These are phyloP conservation scores for Nomada lathburiana DNA, from an alignment of 2,888 invertebrate species.

Conservation along the genomic window DNA sequence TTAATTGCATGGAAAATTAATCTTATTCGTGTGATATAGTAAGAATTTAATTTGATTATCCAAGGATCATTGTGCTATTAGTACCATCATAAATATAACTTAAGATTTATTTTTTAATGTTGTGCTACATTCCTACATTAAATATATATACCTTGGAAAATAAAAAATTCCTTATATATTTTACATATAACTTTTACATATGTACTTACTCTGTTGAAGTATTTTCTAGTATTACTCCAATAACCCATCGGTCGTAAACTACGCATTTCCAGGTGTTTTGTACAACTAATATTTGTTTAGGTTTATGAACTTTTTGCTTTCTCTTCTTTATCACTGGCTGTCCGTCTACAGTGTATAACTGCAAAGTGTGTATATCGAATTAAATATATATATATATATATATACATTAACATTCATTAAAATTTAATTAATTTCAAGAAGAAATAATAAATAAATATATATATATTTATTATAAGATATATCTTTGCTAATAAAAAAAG, in stretches of 20 bases:
- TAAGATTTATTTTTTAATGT: background rate
- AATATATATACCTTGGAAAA: background rate
- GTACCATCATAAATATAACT: background rate
- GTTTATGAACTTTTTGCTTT: conserved; percentile 12
- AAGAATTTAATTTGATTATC: background rate
- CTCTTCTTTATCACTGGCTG: conserved; percentile 72
- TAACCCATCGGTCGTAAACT: conserved; percentile 80
- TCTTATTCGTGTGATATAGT: conserved; percentile 14
- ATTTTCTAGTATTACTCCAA: conserved; percentile 79
- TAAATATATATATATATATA: conserved; percentile 20
- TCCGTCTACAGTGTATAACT: conserved; percentile 75
- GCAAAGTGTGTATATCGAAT: conserved; percentile 25
- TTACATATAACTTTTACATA: background rate
- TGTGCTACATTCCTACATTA: background rate
- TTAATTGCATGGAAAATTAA: background rate
- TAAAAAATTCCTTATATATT: background rate
- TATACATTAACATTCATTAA: background rate
- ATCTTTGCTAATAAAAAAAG: no score
- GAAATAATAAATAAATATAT: background rate
- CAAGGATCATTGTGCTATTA: background rate
- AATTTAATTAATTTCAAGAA: background rate
- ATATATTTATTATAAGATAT: no score
- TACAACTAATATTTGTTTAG: conserved; percentile 60
- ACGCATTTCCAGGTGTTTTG: conserved; percentile 78
- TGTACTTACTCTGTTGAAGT: conserved; percentile 78